These are phyloP conservation scores for Melanerpes formicivorus DNA, from an alignment of 2,113 vertebrate genomes.

Conservation along the genomic window DNA sequence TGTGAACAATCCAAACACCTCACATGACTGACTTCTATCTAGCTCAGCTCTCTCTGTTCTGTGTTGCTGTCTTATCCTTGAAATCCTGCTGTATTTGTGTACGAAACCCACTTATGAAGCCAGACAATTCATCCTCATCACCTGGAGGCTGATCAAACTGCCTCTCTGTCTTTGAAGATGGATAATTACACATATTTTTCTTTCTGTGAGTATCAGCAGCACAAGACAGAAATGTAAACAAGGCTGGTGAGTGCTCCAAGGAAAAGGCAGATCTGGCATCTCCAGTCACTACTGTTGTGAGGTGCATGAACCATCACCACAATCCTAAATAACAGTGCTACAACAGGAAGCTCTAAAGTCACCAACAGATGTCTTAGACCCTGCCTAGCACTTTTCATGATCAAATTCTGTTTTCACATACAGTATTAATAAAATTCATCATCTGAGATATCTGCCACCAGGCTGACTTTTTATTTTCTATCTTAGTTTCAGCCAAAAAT, in stretches of 20 bases:
- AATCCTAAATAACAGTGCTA: background rate
- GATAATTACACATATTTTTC: background rate
- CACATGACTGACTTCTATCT: background rate
- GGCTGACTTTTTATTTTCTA: background rate
- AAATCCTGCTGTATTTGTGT: background rate
- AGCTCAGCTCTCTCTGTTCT: rapidly evolving
- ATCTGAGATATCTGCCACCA: background rate
- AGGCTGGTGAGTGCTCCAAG: background rate
- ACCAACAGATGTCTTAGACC: background rate
- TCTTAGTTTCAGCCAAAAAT: constrained; percentile 1
- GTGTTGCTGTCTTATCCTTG: background rate
- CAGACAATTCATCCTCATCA: background rate
- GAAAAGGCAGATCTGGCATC: background rate
- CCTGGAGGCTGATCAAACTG: background rate
- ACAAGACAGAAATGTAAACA: background rate
- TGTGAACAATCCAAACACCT: background rate
- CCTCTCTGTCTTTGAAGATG: background rate
- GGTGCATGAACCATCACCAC: background rate
- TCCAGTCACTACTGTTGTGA: background rate
- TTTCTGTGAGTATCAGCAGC: background rate
- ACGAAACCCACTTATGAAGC: background rate
- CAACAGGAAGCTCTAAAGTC: background rate
- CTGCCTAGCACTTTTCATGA: background rate
- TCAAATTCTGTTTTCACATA: background rate
- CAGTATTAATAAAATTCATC: background rate